phyloP scores from a whole-genome alignment of 2,113 vertebrate genomes.

The Taxidea taxus region DNA sequence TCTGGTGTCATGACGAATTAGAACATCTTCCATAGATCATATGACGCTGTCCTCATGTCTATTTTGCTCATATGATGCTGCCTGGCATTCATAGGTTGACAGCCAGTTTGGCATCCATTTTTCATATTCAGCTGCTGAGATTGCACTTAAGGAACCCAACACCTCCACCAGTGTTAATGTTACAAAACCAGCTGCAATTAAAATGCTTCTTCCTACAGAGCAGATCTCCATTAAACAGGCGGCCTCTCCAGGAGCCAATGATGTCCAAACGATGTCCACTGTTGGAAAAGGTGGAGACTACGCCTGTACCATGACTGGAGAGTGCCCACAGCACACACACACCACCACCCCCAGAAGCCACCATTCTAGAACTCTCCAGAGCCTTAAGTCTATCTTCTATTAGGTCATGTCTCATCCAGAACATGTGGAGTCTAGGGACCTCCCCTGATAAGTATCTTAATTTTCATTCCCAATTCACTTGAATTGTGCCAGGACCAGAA shows the following conservation, averaged over 20 bases:
- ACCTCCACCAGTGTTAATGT: neutral
- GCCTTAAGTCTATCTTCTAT: neutral
- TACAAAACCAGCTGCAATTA: neutral
- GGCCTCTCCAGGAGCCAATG: neutral
- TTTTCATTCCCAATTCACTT: neutral
- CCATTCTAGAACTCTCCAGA: neutral
- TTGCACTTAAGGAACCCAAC: neutral
- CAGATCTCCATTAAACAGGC: neutral
- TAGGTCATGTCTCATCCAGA: neutral
- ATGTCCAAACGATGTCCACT: neutral
- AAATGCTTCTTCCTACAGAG: neutral
- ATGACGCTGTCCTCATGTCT: conserved; percentile 45
- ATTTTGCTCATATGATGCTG: conserved; percentile 34
- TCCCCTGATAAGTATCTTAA: neutral
- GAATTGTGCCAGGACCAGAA: neutral
- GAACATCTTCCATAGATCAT: neutral
- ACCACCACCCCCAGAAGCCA: neutral
- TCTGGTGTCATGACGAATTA: neutral
- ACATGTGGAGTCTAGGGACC: neutral
- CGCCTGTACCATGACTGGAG: neutral
- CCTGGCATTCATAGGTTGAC: neutral
- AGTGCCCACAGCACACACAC: neutral
- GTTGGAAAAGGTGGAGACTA: neutral
- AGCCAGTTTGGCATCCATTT: neutral
- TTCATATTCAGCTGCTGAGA: conserved; percentile 1